Conservation (phyloP, 2,797 vertebrate genomes). For the Danio albolineatus region DNA sequence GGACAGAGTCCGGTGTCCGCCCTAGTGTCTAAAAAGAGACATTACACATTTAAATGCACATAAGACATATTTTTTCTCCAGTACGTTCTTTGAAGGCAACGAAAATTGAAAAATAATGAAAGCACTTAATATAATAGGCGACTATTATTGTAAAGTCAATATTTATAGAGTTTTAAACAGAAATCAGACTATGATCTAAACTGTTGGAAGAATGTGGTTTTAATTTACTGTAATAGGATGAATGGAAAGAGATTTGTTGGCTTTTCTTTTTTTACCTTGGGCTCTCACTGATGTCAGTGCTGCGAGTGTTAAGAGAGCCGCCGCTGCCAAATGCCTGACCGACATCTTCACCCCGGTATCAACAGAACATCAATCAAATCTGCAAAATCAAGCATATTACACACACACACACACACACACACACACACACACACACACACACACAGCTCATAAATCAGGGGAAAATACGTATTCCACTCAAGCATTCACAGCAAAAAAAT, state of each 20-base stretch:
- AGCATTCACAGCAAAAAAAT: too few relatives aligned
- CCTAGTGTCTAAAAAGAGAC: slow-evolving; percentile 18
- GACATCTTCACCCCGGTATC: slow-evolving; percentile 84
- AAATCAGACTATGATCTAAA: slow-evolving; percentile 36
- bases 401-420: not conserved
- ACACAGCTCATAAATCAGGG: slow-evolving; percentile 4
- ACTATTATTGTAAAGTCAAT: not conserved
- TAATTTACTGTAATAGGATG: not conserved
- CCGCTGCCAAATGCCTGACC: slow-evolving; percentile 80
- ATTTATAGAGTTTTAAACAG: not conserved
- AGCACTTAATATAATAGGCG: not conserved
- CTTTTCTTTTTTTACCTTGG: slow-evolving; percentile 86
- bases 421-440: not conserved
- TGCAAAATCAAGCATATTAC: slow-evolving; percentile 66
- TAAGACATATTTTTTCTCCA: not conserved
- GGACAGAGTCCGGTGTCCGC: not conserved
- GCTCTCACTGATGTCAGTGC: slow-evolving; percentile 82
- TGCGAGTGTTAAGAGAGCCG: slow-evolving; percentile 83
- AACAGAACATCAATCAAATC: slow-evolving; percentile 88
- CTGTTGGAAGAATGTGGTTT: slow-evolving; percentile 35
- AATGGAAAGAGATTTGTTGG: not conserved
- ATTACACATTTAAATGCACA: slow-evolving; percentile 1
- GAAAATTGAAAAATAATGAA: not conserved
- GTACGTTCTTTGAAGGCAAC: not conserved
- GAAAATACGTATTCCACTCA: not conserved